Evolutionary conservation across 2,888 invertebrate genomes (phyloP), one percentile per base, ranked within the genome.

Genomic region (Dicycla oo): DNA sequence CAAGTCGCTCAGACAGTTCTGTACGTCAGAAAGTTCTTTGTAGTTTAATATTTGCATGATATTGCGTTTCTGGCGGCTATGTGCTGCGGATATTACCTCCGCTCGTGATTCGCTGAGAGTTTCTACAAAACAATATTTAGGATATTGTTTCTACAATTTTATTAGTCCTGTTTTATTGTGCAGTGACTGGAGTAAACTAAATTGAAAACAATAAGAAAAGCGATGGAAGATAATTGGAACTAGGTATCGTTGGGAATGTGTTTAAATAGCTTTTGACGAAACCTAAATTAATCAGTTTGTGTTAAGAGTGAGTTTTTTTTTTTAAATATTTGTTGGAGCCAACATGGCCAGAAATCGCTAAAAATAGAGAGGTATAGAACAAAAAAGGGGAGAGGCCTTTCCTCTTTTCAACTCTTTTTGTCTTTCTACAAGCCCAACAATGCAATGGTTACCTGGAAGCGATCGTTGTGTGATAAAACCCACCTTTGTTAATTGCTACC

Each of bases 11-110:
- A 54, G 62, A 70, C 40, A 69, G 45, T 69, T 56, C 51, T 53
- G 18, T 53, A 62, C 34, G 61, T 58, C 62, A 69, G 43, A 62
- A 73, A 61, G 60, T 66, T 72, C 74, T 72, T 63, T 84, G 73
- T 69, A 69, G 74, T 80, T 73, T 80, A 76, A 80, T 81, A 87
- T 88, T 88, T 87, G 82, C 88, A 87, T 86, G 88, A 87, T 88
- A 86, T 88, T 88, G 87, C 86, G 69, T 86, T 72, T 69, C 69
- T 64, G 57, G 67, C 60, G 63, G 73, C 64, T 64, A 53, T 53
- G 26, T 49, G 57, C 45, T 51, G 26, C 18, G 58, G 80, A 84
- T 85, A 87, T 84, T 78, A 75, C 73, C 76, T 74, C 67, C 54
- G 40, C 64, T 69, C 57, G 65, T 68, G 73, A 82, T 80, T 77